Evolutionary conservation across 2,113 vertebrate genomes (phyloP).

Genomic region (Dasypus novemcinctus): DNA sequence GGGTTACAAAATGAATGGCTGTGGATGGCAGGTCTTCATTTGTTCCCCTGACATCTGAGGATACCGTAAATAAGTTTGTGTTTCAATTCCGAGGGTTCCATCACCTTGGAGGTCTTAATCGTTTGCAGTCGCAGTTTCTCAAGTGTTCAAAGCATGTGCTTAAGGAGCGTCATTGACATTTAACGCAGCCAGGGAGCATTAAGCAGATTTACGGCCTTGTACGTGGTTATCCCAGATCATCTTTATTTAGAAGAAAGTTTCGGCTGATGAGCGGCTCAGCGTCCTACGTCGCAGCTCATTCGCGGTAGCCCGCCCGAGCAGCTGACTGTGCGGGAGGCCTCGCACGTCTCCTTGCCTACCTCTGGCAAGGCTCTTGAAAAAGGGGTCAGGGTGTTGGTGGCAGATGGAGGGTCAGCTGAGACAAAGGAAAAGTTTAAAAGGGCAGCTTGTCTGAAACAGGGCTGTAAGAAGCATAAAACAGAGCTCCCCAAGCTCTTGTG

Average conservation of each 20-base stretch:
- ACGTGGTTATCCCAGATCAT: slow-evolving; percentile 65
- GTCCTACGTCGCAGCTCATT: slow-evolving; percentile 44
- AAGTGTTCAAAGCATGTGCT: slow-evolving; percentile 56
- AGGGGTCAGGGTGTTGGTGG: too few relatives aligned
- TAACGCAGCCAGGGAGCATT: slow-evolving; percentile 42
- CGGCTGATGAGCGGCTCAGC: slow-evolving; percentile 67
- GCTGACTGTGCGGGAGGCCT: background rate
- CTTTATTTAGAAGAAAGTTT: slow-evolving; percentile 77
- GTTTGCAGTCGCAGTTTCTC: slow-evolving; percentile 25
- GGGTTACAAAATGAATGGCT: background rate
- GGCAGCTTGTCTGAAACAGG: background rate
- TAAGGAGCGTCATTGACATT: slow-evolving; percentile 67
- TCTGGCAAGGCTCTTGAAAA: background rate
- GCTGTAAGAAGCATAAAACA: background rate
- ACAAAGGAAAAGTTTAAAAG: background rate
- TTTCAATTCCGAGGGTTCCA: slow-evolving; percentile 51
- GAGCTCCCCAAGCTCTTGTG: background rate
- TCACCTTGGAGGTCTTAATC: slow-evolving; percentile 56
- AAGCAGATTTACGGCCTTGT: slow-evolving; percentile 77
- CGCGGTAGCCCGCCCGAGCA: background rate
- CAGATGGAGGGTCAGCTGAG: background rate
- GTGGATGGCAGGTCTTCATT: background rate
- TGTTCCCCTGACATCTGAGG: background rate
- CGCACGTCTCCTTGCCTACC: slow-evolving; percentile 36
- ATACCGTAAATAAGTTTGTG: slow-evolving; percentile 42